Conservation (phyloP, 2,888 invertebrate species). For the Deroplatys truncata region DNA sequence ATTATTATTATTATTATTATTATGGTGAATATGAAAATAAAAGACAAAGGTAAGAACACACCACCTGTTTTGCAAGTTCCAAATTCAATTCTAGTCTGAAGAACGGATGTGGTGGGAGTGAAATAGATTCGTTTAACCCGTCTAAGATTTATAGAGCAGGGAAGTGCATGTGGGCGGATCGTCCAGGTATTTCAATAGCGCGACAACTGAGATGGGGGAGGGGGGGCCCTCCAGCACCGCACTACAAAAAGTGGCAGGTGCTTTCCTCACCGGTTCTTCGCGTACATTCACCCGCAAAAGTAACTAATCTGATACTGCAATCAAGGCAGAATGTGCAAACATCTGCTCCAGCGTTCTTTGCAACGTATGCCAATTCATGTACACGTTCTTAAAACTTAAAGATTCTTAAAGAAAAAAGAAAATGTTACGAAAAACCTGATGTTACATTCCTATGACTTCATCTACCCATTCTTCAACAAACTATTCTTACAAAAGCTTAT, state of each 20-base stretch:
- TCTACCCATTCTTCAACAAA: too few relatives aligned
- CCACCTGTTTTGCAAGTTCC: background rate
- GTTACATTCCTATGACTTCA: too few relatives aligned
- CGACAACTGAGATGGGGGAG: background rate
- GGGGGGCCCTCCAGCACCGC: background rate
- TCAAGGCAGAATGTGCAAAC: background rate
- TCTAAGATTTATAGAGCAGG: background rate
- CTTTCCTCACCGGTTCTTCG: background rate
- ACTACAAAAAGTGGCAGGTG: slow-evolving; percentile 1
- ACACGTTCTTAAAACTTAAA: too few relatives aligned
- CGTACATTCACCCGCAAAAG: background rate
- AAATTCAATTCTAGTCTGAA: background rate
- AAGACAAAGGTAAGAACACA: too few relatives aligned
- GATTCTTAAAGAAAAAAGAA: too few relatives aligned
- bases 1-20: too few relatives aligned
- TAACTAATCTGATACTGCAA: background rate
- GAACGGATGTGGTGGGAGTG: background rate
- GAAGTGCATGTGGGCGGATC: background rate
- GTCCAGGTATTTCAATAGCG: background rate
- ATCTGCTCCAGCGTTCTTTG: background rate
- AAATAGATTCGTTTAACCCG: background rate
- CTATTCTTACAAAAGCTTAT: too few relatives aligned
- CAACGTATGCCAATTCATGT: too few relatives aligned
- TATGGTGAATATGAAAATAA: too few relatives aligned
- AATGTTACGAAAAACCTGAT: too few relatives aligned